Conservation (phyloP, 1,140 invertebrate genomes). For the Meloidogyne hapla region DNA sequence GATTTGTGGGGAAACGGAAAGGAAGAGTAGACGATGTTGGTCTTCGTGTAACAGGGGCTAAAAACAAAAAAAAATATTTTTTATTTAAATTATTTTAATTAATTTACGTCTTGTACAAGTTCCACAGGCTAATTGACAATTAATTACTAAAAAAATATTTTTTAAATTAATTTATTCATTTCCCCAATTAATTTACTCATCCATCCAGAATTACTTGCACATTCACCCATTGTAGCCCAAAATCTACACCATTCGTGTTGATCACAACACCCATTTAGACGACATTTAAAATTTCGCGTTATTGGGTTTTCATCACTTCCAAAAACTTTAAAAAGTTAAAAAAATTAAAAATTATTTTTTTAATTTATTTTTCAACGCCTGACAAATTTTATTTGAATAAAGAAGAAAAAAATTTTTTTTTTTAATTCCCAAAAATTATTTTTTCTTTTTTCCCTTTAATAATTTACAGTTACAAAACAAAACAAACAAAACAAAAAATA, state of each 20-base stretch:
- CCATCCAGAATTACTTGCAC: slow-evolving; percentile 56
- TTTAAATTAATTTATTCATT: neutral
- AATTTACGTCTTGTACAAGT: slow-evolving; percentile 46
- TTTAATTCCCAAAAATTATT: too few species aligned
- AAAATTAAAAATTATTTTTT: too few species aligned
- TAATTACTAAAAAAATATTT: slow-evolving; percentile 20
- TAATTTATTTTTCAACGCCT: too few species aligned
- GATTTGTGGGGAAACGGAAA: neutral
- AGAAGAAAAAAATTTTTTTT: too few species aligned
- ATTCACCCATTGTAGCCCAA: slow-evolving; percentile 63
- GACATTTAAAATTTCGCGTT: slow-evolving; percentile 58
- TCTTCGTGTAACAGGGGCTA: neutral
- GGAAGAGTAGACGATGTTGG: slow-evolving; percentile 12
- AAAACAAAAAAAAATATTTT: neutral
- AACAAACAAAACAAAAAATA: neutral
- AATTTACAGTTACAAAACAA: too few species aligned
- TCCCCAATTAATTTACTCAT: slow-evolving; percentile 36
- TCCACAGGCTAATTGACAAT: slow-evolving; percentile 59
- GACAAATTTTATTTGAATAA: too few species aligned
- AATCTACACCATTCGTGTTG: slow-evolving; percentile 64
- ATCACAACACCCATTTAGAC: slow-evolving; percentile 62
- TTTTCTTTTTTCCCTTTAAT: too few species aligned
- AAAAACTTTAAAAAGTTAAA: neutral
- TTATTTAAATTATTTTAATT: neutral
- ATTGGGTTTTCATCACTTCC: slow-evolving; percentile 54